phyloP scores from a whole-genome alignment of 2,888 invertebrate species.

The Trileptium ribeirensis region DNA sequence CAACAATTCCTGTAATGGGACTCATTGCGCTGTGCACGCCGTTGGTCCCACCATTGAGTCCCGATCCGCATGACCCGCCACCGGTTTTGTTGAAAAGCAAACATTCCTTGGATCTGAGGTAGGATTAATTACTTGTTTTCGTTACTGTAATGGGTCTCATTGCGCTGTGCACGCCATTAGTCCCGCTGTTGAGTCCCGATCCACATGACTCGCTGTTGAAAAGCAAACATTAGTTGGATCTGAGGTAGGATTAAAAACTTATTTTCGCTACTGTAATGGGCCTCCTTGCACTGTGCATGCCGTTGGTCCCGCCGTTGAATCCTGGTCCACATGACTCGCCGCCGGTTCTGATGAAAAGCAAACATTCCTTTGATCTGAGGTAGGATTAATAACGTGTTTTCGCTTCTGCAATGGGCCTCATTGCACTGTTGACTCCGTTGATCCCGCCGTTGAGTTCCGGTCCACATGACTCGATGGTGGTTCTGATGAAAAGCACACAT shows the following conservation, averaged over 20 bases:
- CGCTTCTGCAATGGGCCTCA: too few species aligned
- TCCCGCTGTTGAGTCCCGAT: constrained; percentile 90
- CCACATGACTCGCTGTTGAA: constrained; percentile 78
- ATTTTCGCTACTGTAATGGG: constrained; percentile 48
- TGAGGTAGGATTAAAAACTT: too few species aligned
- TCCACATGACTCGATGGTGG: too few species aligned
- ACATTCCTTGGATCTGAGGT: constrained; percentile 81
- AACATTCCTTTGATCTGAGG: constrained; percentile 86
- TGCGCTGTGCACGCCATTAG: constrained; percentile 68
- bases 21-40: constrained; percentile 60
- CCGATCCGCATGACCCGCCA: constrained; percentile 91
- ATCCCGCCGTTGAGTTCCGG: too few species aligned
- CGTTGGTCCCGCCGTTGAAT: constrained; percentile 93
- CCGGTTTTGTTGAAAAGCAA: constrained; percentile 88
- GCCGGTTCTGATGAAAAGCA: constrained; percentile 85
- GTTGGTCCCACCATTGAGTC: constrained; percentile 90
- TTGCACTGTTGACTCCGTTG: too few species aligned
- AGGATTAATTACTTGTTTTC: too few species aligned
- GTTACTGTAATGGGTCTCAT: constrained; percentile 60
- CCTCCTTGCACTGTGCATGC: constrained; percentile 58
- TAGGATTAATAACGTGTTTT: too few species aligned
- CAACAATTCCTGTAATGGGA: constrained; percentile 61
- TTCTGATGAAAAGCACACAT: too few species aligned
- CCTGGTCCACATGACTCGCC: constrained; percentile 89
- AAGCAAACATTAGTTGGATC: constrained; percentile 95